Base-by-base conservation (phyloP, 2,888 invertebrate genomes). In the Theodoxus fluviatilis region DNA sequence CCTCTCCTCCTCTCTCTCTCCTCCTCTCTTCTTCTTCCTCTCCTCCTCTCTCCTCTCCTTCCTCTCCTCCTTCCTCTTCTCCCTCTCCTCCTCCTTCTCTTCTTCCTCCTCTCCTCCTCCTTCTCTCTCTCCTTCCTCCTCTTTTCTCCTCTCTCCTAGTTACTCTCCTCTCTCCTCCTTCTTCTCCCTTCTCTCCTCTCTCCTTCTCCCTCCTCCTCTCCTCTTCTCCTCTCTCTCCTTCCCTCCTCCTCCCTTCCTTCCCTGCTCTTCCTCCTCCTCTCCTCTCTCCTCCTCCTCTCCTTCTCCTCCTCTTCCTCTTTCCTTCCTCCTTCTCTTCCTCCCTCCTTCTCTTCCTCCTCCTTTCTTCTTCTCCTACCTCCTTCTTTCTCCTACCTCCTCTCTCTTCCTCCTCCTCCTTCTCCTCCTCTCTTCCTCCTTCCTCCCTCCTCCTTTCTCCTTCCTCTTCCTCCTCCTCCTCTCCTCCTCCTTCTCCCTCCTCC, bases 121-220 rank as follows among this genome's bases (percentile, higher is more conserved):
- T 65, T 40, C 43, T 43, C 12, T 43, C 43, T 4, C 65, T 65
- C 38, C 65, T 63, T 35, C 63, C 37, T 35, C 63, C 37, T 35
- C 63, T 63, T 35, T 37, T 63, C 31, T 37, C 37, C 31, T 37
- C 37, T 35, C 63, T 63, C 31, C 63, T 63, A 63, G n/a, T 63
- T 35, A 33, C 37, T 35, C 63, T 63, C 31, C 63, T 63, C n/a
- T 35, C 63, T 63, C 31, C 63, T 63, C 31, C 63, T 63, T 35
- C 63, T 63, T 35, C 63, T 63, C 31, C 63, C 37, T 35, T 37
- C 37, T 35, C 63, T 63, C 31, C 63, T 35, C n/a, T 35, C 63
- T 63, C 31, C 63, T 63, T 22, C 37, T 63, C 31, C 63, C 37
- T 35, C 63, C 37, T 35, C 63, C 47, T 64, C 37, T 64, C 18